Conservation (phyloP, 2,888 invertebrate genomes). For the Tortrix viridana region DNA sequence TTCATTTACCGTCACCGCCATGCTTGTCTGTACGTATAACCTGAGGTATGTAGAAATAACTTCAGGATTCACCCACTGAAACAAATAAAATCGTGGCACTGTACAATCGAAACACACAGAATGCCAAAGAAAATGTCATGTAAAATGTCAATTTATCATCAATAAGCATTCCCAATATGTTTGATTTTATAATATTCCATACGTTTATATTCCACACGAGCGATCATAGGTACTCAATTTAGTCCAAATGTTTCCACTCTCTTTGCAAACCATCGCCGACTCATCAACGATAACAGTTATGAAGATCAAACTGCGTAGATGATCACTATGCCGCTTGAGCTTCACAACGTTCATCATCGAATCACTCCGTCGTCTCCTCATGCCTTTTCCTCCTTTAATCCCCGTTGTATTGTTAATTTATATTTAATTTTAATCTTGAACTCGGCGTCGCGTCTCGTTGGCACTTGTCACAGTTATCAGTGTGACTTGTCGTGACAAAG, state of each 20-base stretch:
- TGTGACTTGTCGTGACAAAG: constrained; percentile 35
- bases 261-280: background rate
- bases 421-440: background rate
- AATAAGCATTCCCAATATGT: background rate
- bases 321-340: constrained; percentile 29
- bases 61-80: no score
- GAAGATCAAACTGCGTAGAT: constrained; percentile 37
- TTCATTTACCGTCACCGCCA: no score
- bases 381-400: background rate
- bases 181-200: background rate
- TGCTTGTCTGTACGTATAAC: no score
- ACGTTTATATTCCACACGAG: no score
- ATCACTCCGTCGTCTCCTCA: background rate
- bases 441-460: constrained; percentile 1
- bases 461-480: constrained; percentile 28
- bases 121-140: constrained; percentile 14
- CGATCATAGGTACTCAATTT: no score
- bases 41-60: no score
- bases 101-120: constrained; percentile 1
- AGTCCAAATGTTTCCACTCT: no score
- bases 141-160: constrained; percentile 18
- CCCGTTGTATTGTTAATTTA: background rate
- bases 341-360: constrained; percentile 24
- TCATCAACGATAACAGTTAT: constrained; percentile 19
- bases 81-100: no score